phyloP scores from a whole-genome alignment of 2,888 invertebrate genomes.

The Tetranychus piercei region DNA sequence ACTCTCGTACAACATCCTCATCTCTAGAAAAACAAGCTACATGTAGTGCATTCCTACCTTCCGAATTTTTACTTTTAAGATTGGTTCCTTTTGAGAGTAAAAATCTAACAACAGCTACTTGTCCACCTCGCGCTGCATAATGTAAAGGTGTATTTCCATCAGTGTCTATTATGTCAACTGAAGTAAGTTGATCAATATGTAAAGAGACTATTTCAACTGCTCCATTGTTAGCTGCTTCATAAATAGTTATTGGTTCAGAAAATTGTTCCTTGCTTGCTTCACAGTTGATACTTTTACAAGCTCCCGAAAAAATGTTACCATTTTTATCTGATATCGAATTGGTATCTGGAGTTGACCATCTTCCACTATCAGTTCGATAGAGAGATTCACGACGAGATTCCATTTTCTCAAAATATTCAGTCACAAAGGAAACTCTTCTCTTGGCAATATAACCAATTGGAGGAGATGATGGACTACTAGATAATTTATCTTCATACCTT shows the following conservation, averaged over 20 bases:
- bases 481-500: not conserved
- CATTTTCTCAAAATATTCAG: not conserved
- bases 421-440: not conserved
- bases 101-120: slow-evolving; percentile 94
- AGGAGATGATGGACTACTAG: not conserved
- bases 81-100: slow-evolving; percentile 93
- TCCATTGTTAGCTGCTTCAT: not conserved
- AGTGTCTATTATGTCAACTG: not conserved
- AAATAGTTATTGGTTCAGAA: not conserved
- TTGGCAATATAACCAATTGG: not conserved
- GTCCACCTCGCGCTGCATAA: slow-evolving; percentile 89
- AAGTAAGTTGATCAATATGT: not conserved
- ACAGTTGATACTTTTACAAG: not conserved
- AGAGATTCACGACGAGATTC: not conserved
- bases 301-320: not conserved
- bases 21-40: not conserved
- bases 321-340: not conserved
- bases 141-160: slow-evolving; percentile 90
- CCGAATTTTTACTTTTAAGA: slow-evolving; percentile 86
- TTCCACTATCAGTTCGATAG: not conserved
- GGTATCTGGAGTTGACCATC: not conserved
- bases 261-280: not conserved
- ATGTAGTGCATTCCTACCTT: slow-evolving; percentile 26
- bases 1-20: not conserved
- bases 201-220: not conserved